These are phyloP conservation scores for Palloptera scutellata DNA, from an alignment of 2,888 invertebrate species.

Conservation along the genomic window DNA sequence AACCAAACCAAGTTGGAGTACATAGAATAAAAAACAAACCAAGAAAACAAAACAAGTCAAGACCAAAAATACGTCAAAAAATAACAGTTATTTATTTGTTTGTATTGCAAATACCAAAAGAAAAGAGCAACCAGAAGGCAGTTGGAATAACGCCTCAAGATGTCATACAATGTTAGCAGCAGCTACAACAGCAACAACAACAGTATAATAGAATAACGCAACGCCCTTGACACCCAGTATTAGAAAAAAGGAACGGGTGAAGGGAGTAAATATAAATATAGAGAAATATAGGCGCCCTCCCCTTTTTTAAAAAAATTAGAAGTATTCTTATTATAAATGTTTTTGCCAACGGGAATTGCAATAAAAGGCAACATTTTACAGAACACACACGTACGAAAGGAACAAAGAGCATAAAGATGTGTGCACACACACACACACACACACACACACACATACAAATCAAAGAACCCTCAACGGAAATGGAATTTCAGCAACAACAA, in stretches of 20 bases:
- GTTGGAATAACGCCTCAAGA: slow-evolving; percentile 8
- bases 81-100: slow-evolving; percentile 59
- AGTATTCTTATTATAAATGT: slow-evolving; percentile 51
- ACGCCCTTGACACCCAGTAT: slow-evolving; percentile 62
- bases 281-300: background rate
- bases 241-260: background rate
- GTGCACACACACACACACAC: slow-evolving; percentile 39
- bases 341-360: background rate
- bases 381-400: slow-evolving; percentile 16
- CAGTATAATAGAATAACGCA: slow-evolving; percentile 60
- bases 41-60: slow-evolving; percentile 20
- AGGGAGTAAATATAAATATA: background rate
- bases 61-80: slow-evolving; percentile 32
- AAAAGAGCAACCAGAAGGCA: background rate
- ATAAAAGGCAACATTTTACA: slow-evolving; percentile 12
- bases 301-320: slow-evolving; percentile 21
- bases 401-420: slow-evolving; percentile 27
- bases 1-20: background rate
- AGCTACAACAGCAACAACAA: slow-evolving; percentile 40
- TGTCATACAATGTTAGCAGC: slow-evolving; percentile 1
- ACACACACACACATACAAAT: slow-evolving; percentile 17
- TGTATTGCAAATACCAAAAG: slow-evolving; percentile 41
- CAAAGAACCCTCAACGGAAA: slow-evolving; percentile 14
- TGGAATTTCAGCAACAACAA: slow-evolving; percentile 2
- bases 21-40: slow-evolving; percentile 2